Conservation (phyloP, 2,113 vertebrate genomes). For the Coreoperca whiteheadi region DNA sequence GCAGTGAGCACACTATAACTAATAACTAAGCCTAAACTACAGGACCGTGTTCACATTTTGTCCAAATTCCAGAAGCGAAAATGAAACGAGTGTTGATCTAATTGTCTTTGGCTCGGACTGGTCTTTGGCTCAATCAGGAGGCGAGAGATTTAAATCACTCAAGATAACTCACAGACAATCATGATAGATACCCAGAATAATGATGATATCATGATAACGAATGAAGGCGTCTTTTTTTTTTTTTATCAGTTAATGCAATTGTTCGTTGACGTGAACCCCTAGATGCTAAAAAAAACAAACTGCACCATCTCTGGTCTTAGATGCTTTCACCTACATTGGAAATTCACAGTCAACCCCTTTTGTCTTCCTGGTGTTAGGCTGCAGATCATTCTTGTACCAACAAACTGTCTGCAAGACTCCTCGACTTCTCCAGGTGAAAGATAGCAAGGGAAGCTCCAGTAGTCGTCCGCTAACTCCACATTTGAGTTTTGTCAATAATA, state of each 20-base stretch:
- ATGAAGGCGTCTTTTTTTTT: not conserved
- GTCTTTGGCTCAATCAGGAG: not conserved
- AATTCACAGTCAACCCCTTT: not conserved
- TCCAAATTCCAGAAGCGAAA: conserved; percentile 56
- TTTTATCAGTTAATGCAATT: not conserved
- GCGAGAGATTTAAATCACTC: not conserved
- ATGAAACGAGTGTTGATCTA: not conserved
- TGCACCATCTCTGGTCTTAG: not conserved
- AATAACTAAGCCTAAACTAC: not conserved
- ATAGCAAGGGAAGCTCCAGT: not conserved
- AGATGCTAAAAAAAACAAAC: not conserved
- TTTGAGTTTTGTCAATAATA: not conserved
- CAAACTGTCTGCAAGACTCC: not conserved
- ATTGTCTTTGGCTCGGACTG: not conserved
- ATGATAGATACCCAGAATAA: not conserved
- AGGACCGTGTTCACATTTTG: conserved; percentile 66
- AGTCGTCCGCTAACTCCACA: not conserved
- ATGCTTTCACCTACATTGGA: not conserved
- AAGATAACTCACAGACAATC: not conserved
- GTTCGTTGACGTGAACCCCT: not conserved
- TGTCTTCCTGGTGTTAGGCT: not conserved
- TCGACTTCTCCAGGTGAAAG: not conserved
- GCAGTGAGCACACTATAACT: not conserved
- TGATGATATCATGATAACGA: not conserved
- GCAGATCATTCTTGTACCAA: not conserved